Percentiles rank a stretch among this genome's conserved stretches.
phyloP scores from a whole-genome alignment of 2,797 vertebrate genomes.

The Pteronotus mesoamericanus region DNA sequence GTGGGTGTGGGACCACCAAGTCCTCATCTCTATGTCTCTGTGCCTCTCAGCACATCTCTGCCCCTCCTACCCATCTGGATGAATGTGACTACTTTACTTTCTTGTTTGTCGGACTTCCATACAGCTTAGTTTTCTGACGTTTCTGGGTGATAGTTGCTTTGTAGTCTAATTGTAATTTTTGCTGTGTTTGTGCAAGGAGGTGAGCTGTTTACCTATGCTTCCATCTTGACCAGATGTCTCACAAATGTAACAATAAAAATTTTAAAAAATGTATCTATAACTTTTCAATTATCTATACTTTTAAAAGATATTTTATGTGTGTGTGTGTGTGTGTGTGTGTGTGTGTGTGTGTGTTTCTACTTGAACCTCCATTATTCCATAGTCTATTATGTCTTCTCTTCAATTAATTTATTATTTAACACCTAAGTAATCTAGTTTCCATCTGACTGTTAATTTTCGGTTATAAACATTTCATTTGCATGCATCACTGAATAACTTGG shows the following conservation, averaged over 20 bases:
- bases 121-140: too few relatives aligned
- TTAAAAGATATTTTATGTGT: not conserved
- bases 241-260: not conserved
- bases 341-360: not conserved
- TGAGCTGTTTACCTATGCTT: too few relatives aligned
- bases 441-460: not conserved
- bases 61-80: too few relatives aligned
- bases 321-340: not conserved
- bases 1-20: too few relatives aligned
- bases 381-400: not conserved
- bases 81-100: not conserved
- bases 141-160: too few relatives aligned
- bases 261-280: not conserved
- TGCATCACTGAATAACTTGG: not conserved
- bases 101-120: not conserved
- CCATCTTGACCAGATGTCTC: too few relatives aligned
- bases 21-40: too few relatives aligned
- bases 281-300: not conserved
- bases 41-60: too few relatives aligned
- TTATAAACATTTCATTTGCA: not conserved
- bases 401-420: constrained; percentile 1
- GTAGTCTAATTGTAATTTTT: not conserved
- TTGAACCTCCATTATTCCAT: not conserved
- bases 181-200: not conserved
- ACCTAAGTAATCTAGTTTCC: not conserved